Base-by-base conservation (phyloP, 2,888 invertebrate species). In the Gonocerus acuteangulatus region DNA sequence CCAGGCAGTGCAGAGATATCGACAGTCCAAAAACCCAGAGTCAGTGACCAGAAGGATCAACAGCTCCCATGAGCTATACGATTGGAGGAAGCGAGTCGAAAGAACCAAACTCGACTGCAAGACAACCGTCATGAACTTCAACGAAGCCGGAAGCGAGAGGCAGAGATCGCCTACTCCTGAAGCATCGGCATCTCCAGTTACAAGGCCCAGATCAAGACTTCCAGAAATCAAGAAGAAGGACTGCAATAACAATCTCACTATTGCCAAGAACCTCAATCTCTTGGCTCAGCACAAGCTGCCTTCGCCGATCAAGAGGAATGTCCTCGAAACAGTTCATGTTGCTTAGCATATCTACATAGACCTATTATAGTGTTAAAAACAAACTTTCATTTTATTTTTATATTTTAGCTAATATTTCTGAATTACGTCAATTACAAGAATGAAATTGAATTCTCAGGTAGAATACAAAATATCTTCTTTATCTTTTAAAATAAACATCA, bases 81-180 rank as follows among this genome's bases (percentile, higher is more conserved):
- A 65, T 18, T 65, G 65, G 65, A 63, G 49, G 16, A 61, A 62
- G 34, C 34, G 65, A 19, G 62, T 48, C 18, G 61, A 61, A 32
- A 39, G 47, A 7, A 49, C 54, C 23, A 52, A 45, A 36, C 49
- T 49, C 3, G 51, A 51, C 23, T 61, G 61, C 45, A 54, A 45
- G n/a, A 57, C 57, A 7, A 57, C 57, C 2, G 16, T 57, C 15
- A 57, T 57, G 57, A 45, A 57, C n/a, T 57, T 57, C 21, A 23
- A 3, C 19, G 44, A 45, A 15, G 32, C 19, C 11, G 44, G n/a
- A 15, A 7, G 11, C 11, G 7, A 15, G 16, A 11, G n/a, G 39
- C 39, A 42, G 21, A 39, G 57, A 16, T 22, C 22, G 11, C 44
- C 32, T 19, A 15, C 7, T n/a, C 36, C 19, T 16, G 22, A 47